Conservation (phyloP, 1,140 invertebrate genomes). For the Drosophila prosaltans region DNA sequence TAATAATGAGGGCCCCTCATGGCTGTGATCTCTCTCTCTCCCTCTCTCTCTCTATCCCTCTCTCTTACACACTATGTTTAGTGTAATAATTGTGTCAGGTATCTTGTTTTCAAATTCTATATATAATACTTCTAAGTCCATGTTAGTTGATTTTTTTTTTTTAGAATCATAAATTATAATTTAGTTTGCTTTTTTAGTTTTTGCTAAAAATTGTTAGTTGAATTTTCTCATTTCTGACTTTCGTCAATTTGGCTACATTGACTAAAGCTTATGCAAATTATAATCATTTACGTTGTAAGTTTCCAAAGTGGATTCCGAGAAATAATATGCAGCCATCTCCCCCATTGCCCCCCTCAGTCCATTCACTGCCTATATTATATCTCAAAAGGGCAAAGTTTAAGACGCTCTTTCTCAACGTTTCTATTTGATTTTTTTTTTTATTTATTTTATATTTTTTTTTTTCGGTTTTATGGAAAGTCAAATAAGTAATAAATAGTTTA, state of each 20-base stretch:
- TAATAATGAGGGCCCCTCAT: neutral
- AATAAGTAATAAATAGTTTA: conserved; percentile 10
- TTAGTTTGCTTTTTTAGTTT: neutral
- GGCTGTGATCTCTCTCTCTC: too few relatives aligned
- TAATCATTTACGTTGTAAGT: conserved; percentile 51
- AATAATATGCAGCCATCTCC: conserved; percentile 18
- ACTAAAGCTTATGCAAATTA: conserved; percentile 45
- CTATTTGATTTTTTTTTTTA: neutral
- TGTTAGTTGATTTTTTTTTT: neutral
- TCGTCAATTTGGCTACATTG: conserved; percentile 28
- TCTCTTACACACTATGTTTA: too few relatives aligned
- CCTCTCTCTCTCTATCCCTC: too few relatives aligned
- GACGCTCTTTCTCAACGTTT: neutral
- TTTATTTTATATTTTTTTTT: neutral
- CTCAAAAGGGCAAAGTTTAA: conserved; percentile 17
- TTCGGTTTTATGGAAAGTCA: neutral
- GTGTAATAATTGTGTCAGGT: neutral
- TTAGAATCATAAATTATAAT: conserved; percentile 5
- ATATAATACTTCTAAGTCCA: neutral
- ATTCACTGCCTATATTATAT: neutral
- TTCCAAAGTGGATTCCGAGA: conserved; percentile 52
- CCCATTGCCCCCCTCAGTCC: neutral
- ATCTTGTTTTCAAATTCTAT: neutral
- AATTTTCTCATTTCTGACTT: conserved; percentile 2
- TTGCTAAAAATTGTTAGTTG: neutral